Evolutionary conservation across 37 sponge, comb jelly and placozoan species (phyloP), one percentile per base, ranked within the genome.

Genomic region (Mnemiopsis leidyi): DNA sequence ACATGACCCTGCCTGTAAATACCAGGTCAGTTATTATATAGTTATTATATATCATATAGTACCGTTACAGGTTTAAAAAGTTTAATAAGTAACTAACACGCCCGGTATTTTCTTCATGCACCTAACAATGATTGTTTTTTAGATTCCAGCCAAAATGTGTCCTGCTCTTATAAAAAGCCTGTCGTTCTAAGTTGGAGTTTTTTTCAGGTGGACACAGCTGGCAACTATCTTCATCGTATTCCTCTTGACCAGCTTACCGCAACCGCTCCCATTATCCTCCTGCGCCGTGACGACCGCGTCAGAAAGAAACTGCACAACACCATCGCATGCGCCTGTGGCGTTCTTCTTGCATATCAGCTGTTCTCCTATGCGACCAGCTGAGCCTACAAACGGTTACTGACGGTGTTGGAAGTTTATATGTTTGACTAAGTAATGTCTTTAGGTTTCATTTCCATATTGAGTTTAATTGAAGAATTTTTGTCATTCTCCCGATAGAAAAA

Each of bases 121-220:
- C n/a, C n/a, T n/a, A n/a, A n/a, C n/a, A n/a, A n/a, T n/a, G n/a
- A n/a, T n/a, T n/a, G n/a, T n/a, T n/a, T n/a, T n/a, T n/a, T n/a
- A n/a, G n/a, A n/a, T n/a, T n/a, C n/a, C n/a, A n/a, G n/a, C n/a
- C n/a, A n/a, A n/a, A n/a, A n/a, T n/a, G n/a, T n/a, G n/a, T n/a
- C n/a, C n/a, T n/a, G n/a, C n/a, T n/a, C n/a, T n/a, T n/a, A n/a
- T n/a, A n/a, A n/a, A n/a, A n/a, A n/a, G n/a, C n/a, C n/a, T n/a
- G n/a, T n/a, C n/a, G n/a, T n/a, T n/a, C n/a, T n/a, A n/a, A n/a
- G n/a, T n/a, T n/a, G n/a, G n/a, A n/a, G n/a, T n/a, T n/a, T n/a
- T n/a, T n/a, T n/a, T n/a, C 40, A 85, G 90, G 90, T 85, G n/a
- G 90, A 85, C 90, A 40, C 90, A 28, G 90, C 90, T n/a, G 90